phyloP scores from a whole-genome alignment of 2,797 vertebrate genomes.

The Cuculus canorus region DNA sequence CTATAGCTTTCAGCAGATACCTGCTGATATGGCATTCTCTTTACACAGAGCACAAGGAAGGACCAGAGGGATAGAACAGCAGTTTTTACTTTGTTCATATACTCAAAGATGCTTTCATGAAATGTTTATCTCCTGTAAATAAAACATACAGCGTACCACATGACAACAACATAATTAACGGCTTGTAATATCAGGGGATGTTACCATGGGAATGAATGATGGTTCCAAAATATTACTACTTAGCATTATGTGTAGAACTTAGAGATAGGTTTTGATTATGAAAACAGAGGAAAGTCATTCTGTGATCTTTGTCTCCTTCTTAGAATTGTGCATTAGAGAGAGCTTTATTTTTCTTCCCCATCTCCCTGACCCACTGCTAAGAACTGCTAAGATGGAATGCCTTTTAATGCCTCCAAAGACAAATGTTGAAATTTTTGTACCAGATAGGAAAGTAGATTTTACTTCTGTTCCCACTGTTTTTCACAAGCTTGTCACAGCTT shows the following conservation, averaged over 20 bases:
- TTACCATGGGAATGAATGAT: conserved; percentile 69
- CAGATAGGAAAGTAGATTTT: neutral
- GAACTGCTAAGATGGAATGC: neutral
- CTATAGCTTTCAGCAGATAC: neutral
- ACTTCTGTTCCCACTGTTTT: neutral
- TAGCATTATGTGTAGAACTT: conserved; percentile 5
- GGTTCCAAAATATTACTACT: conserved; percentile 29
- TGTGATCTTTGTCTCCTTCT: neutral
- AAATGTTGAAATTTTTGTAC: neutral
- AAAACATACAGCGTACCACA: conserved; percentile 18
- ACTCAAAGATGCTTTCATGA: conserved; percentile 55
- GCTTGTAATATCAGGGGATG: conserved; percentile 46
- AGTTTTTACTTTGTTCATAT: conserved; percentile 50
- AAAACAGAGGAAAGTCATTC: neutral
- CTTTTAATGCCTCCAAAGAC: neutral
- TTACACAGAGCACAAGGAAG: neutral
- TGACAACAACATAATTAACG: conserved; percentile 52
- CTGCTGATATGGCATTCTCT: neutral
- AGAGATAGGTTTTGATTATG: conserved; percentile 1
- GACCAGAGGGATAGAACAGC: neutral
- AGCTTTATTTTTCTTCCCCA: neutral
- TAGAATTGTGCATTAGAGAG: neutral
- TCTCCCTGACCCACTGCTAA: neutral
- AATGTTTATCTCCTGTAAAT: conserved; percentile 51
- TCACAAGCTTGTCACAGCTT: neutral